Base-by-base conservation (phyloP, 2,113 vertebrate genomes). In the Phrynocephalus versicolor region DNA sequence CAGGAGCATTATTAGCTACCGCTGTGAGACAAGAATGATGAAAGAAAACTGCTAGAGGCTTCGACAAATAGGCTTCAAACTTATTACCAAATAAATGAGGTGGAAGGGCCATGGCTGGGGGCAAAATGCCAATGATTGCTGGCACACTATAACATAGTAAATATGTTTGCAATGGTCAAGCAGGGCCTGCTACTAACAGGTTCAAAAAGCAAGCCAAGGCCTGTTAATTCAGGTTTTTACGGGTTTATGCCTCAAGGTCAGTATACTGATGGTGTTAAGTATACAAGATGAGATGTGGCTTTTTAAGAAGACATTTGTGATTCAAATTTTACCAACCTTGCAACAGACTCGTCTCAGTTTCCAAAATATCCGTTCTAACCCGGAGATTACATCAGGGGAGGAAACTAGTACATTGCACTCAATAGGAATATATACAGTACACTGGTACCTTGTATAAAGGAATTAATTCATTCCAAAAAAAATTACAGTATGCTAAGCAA, bases 61-160 rank as follows among this genome's bases (percentile, higher is more conserved):
- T 64, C 70, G 62, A 74, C 81, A 74, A 35, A 62, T 65, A 51
- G 37, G 71, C 81, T n/a, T 27, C 70, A 74, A 72, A 75, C 37
- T 45, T 83, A 83, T 84, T 84, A 51, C 82, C 73, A 35, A 72
- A 84, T 67, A 84, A 84, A 77, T 69, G 83, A 84, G 73, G 83
- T 84, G 73, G 45, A 69, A 77, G 82, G 83, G 30, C 73, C 62
- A 55, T 84, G 25, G 83, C 83, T 15, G 10, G 83, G 67, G 77
- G 83, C 72, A 84, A 84, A 84, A 84, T 67, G 76, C n/a, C 73
- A 84, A 73, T 14, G 8, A 37, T 35, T 37, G 62, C 62, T 77
- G 83, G 73, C 83, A 84, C 76, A 77, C 76, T 77, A 84, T 84
- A 74, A 83, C 39, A 41, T 39, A 74, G 35, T 74, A 77, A 84